Percentiles rank a stretch among this genome's conserved stretches.
phyloP scores from a whole-genome alignment of 1,140 invertebrate species.

The Drosophila virilis region DNA sequence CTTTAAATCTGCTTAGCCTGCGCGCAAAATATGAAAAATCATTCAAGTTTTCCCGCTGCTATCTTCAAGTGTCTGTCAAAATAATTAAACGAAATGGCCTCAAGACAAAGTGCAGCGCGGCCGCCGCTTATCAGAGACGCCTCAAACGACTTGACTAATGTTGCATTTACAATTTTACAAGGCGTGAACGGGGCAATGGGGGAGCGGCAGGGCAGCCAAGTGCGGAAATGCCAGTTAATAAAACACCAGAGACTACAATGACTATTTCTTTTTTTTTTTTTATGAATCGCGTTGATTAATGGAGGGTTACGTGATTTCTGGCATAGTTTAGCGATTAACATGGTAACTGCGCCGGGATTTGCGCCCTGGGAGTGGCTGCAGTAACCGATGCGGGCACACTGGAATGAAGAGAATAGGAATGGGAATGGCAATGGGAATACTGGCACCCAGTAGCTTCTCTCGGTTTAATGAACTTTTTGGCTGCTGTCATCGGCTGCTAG shows the following conservation, averaged over 20 bases:
- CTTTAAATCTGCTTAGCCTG: constrained; percentile 51
- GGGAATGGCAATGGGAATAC: not conserved
- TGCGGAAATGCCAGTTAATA: constrained; percentile 77
- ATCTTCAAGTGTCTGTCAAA: constrained; percentile 75
- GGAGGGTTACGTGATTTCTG: constrained; percentile 78
- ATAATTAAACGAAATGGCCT: constrained; percentile 78
- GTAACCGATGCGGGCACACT: constrained; percentile 27
- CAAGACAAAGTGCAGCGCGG: constrained; percentile 66
- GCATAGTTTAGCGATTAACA: constrained; percentile 74
- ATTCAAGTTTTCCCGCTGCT: constrained; percentile 41
- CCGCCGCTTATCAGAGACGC: constrained; percentile 61
- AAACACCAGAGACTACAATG: constrained; percentile 26
- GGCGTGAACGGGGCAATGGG: not conserved
- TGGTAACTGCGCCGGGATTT: constrained; percentile 35
- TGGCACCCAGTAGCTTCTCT: constrained; percentile 7
- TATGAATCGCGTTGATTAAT: constrained; percentile 71
- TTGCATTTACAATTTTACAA: constrained; percentile 56
- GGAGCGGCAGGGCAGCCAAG: constrained; percentile 30
- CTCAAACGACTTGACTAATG: constrained; percentile 69
- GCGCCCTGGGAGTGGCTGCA: constrained; percentile 7
- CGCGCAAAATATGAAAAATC: constrained; percentile 71
- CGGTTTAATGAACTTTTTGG: constrained; percentile 68
- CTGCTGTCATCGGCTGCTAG: constrained; percentile 25
- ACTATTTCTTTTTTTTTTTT: constrained; percentile 37
- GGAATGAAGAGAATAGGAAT: too few relatives aligned